Base-by-base conservation (phyloP, 2,888 invertebrate species). In the Tiphia femorata region DNA sequence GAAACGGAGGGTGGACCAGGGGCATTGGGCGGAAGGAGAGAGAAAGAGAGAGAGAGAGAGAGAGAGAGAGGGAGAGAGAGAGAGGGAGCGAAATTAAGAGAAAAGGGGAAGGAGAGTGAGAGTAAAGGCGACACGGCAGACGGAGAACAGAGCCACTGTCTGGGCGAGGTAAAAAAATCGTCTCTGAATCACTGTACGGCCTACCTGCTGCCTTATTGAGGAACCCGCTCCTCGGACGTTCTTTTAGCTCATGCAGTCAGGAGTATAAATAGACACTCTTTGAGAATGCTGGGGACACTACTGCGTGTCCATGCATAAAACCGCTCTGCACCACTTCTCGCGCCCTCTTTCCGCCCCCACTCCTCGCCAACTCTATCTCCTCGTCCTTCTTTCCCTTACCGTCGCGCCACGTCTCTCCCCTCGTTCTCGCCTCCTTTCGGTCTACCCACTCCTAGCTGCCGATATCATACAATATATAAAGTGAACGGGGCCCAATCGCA, bases 141-240 rank as follows among this genome's bases (percentile, higher is more conserved):
- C 58, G 51, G 65, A 61, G 74, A 60, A 52, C 53, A 64, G 56
- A 72, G 66, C 64, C 70, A 72, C 68, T 61, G 69, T 72, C 77
- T 77, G 73, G 73, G 66, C 64, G 67, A 60, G 67, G 51, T 67
- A 70, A 67, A 77, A 77, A 77, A 77, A 77, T 72, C 58, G 52
- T 40, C 63, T 72, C 76, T 80, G 79, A 80, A 77, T 80, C 79
- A 80, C 75, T 69, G 70, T 64, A 64, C 75, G 59, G 72, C 79
- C 78, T 78, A 78, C 79, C 78, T 77, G 77, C 75, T 77, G 73
- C 79, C 80, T 76, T 80, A 80, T 80, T 75, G 76, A 80, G 80
- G 77, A 77, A 79, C 77, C 64, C 75, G 77, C 77, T 78, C 62
- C 62, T 50, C 55, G 57, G 55, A 63, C 62, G 58, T 67, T 69